A percentile compares a stretch with the other conserved stretches of the same genome.
Evolutionary conservation across 2,888 invertebrate genomes (phyloP).

Genomic region (Orthosia incerta): DNA sequence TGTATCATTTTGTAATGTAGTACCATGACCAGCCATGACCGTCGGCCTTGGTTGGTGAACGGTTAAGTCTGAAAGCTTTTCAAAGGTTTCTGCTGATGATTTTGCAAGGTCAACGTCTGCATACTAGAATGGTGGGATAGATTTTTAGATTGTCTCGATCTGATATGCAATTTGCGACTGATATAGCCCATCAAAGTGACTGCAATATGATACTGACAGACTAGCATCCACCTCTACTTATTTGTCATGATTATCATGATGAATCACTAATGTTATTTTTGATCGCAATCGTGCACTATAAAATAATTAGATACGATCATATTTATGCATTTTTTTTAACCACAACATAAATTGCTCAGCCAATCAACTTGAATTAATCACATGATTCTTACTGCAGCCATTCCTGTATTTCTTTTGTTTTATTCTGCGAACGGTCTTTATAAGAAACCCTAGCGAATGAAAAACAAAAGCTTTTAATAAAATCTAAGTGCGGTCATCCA

Average conservation of each 20-base stretch:
- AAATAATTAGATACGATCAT: constrained; percentile 31
- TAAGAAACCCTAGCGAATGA: neutral
- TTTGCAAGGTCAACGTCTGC: constrained; percentile 78
- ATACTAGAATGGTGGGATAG: constrained; percentile 64
- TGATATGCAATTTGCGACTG: constrained; percentile 29
- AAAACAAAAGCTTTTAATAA: constrained; percentile 20
- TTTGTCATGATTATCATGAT: constrained; percentile 22
- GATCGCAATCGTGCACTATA: constrained; percentile 31
- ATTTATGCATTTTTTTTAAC: constrained; percentile 22
- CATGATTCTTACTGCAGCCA: constrained; percentile 39
- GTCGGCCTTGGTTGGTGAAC: constrained; percentile 85
- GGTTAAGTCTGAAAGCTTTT: constrained; percentile 81
- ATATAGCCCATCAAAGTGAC: constrained; percentile 20
- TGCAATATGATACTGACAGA: constrained; percentile 12
- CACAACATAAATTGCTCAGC: constrained; percentile 42
- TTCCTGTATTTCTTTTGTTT: constrained; percentile 33
- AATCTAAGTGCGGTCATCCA: constrained; percentile 27
- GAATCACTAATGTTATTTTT: constrained; percentile 34
- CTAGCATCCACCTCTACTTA: neutral
- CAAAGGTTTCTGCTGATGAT: constrained; percentile 79
- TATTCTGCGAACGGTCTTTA: neutral
- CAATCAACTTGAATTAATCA: constrained; percentile 40
- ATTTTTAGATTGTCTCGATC: constrained; percentile 39
- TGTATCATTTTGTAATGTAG: constrained; percentile 74
- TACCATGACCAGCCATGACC: constrained; percentile 87